Percentiles rank a stretch among this genome's conserved stretches.
These are phyloP conservation scores for Microtus pennsylvanicus DNA, from an alignment of 2,113 vertebrate species.

Conservation along the genomic window DNA sequence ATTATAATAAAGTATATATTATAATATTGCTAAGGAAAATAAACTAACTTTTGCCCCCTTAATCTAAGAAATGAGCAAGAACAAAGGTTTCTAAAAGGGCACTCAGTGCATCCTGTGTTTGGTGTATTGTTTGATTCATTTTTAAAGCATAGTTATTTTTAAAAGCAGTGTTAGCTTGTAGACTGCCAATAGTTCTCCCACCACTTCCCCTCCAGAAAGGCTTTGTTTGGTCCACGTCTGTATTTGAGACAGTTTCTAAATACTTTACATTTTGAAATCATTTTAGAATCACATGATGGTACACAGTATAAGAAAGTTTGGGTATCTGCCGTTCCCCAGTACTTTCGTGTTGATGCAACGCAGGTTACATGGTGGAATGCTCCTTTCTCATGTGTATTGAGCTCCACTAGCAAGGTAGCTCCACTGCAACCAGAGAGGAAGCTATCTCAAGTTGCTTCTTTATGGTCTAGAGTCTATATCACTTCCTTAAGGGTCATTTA, in stretches of 20 bases:
- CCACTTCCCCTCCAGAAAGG: neutral
- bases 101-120: neutral
- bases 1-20: neutral
- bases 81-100: neutral
- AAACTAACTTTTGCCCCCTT: neutral
- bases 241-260: neutral
- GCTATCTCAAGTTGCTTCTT: neutral
- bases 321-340: neutral
- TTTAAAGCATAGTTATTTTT: neutral
- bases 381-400: neutral
- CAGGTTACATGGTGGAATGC: neutral
- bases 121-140: neutral
- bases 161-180: neutral
- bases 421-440: neutral
- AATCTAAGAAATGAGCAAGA: slow-evolving; percentile 1
- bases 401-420: neutral
- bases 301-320: neutral
- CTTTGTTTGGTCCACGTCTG: neutral
- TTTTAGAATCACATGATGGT: neutral
- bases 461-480: neutral
- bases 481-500: neutral
- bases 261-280: neutral
- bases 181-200: neutral
- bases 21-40: neutral
- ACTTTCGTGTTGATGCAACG: neutral